Evolutionary conservation across 2,888 invertebrate genomes (phyloP), one percentile per base, ranked within the genome.

Genomic region (Thereva nobilitata): DNA sequence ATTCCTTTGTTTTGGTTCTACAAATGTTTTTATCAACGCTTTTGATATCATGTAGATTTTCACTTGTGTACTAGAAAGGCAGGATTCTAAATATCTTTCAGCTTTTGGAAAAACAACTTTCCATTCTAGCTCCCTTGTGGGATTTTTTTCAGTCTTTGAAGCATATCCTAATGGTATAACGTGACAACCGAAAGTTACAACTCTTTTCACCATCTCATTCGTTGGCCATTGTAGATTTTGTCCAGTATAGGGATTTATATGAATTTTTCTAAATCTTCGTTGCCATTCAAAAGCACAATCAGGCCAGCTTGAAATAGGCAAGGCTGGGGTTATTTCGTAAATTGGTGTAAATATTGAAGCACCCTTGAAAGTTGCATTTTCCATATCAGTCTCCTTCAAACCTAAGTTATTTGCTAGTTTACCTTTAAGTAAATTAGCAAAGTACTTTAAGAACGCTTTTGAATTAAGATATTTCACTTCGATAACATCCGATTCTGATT

Each of bases 31-130:
- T 71, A 89, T 86, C n/a, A 93, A 77, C 44, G 86, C 82, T 69
- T 91, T 80, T 1, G 88, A 80, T 72, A 91, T 86, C 71, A 91
- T 81, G 74, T 89, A 89, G 67, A 90, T 86, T 68, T 89, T 85
- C 52, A 89, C 85, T 74, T 93, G 93, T 0, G 88, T 84, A 75
- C 87, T 86, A 0, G 87, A 86, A 75, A 92, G 83, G 71, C 86
- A 86, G 10, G 87, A 87, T 76, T 92, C 89, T 70, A 93, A 80
- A 75, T 87, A 90, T 35, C 87, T 84, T 77, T 92, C 92, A 0
- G 90, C 91, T 64, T 87, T 86, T 0, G 91, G 91, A 75, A 92
- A 93, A 47, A 85, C 84, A 3, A 92, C 83, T 77, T 87, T 88
- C 93, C 93, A 93, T 77, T 93, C 91, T 23, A 91, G 79, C 67